Conservation (phyloP, 2,888 invertebrate species). For the Eupithecia abbreviata region DNA sequence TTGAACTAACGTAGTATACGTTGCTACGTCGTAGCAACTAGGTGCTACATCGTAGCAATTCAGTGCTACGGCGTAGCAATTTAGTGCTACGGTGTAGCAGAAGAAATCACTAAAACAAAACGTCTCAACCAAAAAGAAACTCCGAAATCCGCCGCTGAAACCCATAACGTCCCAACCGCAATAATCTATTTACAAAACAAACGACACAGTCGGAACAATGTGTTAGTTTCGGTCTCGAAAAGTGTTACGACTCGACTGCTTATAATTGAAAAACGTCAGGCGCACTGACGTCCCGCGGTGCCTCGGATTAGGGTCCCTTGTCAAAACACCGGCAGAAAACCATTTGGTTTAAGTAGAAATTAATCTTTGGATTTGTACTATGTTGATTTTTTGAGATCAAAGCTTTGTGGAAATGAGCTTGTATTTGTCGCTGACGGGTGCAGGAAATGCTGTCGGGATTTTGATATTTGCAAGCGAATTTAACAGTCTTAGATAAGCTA, state of each 20-base stretch:
- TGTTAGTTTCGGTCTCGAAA: constrained; percentile 55
- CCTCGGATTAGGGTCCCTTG: constrained; percentile 72
- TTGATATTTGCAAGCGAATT: constrained; percentile 3
- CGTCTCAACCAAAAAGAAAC: neutral
- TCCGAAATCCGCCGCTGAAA: neutral
- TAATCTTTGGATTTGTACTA: constrained; percentile 34
- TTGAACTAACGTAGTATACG: neutral
- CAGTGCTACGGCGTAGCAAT: neutral
- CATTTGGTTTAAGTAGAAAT: constrained; percentile 38
- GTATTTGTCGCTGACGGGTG: constrained; percentile 21
- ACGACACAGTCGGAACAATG: constrained; percentile 34
- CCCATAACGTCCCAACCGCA: constrained; percentile 27
- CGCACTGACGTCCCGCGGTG: constrained; percentile 75
- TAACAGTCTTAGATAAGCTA: neutral
- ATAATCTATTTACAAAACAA: constrained; percentile 37
- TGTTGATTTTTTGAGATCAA: constrained; percentile 41
- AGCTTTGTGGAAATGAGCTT: constrained; percentile 27
- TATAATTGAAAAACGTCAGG: constrained; percentile 73
- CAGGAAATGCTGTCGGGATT: neutral
- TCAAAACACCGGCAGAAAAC: constrained; percentile 42
- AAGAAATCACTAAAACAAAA: neutral
- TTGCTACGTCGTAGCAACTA: neutral
- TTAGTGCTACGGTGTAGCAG: neutral
- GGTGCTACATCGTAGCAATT: neutral
- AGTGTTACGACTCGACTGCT: constrained; percentile 72